Evolutionary conservation across 2,113 vertebrate genomes (phyloP).

Genomic region (Dasyprocta punctata): DNA sequence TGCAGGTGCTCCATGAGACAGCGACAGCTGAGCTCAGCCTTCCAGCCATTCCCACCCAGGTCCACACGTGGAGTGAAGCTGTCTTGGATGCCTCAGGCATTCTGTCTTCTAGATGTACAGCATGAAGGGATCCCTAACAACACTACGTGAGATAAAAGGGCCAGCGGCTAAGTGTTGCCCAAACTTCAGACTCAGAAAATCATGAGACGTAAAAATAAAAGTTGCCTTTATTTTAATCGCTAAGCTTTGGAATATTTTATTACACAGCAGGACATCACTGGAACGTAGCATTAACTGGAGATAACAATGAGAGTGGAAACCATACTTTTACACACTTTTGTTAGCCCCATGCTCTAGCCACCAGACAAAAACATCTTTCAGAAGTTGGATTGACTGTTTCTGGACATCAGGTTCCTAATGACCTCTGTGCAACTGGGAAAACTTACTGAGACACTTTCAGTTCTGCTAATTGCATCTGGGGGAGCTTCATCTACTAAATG

Average conservation of each 20-base stretch:
- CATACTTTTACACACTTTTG: neutral
- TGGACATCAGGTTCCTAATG: neutral
- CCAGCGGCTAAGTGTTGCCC: neutral
- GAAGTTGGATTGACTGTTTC: neutral
- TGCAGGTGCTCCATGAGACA: neutral
- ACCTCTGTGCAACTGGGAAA: neutral
- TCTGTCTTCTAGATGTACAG: neutral
- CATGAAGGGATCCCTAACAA: neutral
- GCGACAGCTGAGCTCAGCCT: neutral
- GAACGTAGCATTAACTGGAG: neutral
- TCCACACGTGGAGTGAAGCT: neutral
- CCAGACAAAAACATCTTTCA: neutral
- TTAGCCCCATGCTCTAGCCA: neutral
- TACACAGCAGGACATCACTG: neutral
- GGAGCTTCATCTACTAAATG: neutral
- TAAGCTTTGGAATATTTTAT: neutral
- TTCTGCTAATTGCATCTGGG: slow-evolving; percentile 5
- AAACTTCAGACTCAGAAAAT: neutral
- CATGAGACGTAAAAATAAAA: neutral
- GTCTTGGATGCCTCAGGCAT: neutral
- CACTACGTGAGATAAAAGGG: neutral
- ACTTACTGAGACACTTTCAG: neutral
- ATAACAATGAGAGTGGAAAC: neutral
- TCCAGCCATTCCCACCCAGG: neutral
- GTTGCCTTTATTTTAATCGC: neutral